Conservation (phyloP, 1,140 invertebrate species). For the Drosophila grimshawi region DNA sequence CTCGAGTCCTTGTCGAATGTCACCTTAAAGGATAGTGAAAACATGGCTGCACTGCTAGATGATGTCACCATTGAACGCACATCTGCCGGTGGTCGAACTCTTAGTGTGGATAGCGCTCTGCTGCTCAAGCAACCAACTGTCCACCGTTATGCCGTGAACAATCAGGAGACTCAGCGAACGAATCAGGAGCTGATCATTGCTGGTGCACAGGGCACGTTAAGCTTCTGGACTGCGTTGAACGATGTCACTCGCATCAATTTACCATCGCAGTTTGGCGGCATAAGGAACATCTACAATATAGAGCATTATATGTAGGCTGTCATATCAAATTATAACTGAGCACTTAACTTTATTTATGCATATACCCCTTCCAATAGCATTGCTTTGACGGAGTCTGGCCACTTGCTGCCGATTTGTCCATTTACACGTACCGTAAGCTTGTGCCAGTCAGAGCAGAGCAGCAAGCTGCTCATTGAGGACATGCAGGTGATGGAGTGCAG, state of each 20-base stretch:
- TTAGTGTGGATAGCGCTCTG: constrained; percentile 51
- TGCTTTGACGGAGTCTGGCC: constrained; percentile 68
- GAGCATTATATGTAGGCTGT: constrained; percentile 70
- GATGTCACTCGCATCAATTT: constrained; percentile 55
- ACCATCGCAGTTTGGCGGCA: constrained; percentile 45
- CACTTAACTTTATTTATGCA: not conserved
- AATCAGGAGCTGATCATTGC: constrained; percentile 38
- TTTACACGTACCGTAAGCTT: constrained; percentile 54
- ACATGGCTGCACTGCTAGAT: constrained; percentile 53
- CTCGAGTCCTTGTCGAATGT: constrained; percentile 55
- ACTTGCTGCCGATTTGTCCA: constrained; percentile 76
- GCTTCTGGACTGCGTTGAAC: constrained; percentile 38
- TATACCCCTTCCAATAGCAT: constrained; percentile 42
- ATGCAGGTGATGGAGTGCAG: constrained; percentile 72
- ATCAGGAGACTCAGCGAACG: constrained; percentile 19
- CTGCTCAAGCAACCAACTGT: constrained; percentile 30
- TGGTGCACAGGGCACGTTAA: constrained; percentile 45
- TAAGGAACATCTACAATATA: constrained; percentile 72
- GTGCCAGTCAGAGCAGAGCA: constrained; percentile 13
- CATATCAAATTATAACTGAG: not conserved
- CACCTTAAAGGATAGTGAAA: constrained; percentile 61
- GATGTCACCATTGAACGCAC: constrained; percentile 59
- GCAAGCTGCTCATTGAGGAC: constrained; percentile 66
- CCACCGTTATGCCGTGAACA: constrained; percentile 44
- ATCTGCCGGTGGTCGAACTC: constrained; percentile 42